A percentile compares a stretch with the other conserved stretches of the same genome.
Conservation (phyloP, 2,113 vertebrate genomes). For the Phylloscopus trochilus region DNA sequence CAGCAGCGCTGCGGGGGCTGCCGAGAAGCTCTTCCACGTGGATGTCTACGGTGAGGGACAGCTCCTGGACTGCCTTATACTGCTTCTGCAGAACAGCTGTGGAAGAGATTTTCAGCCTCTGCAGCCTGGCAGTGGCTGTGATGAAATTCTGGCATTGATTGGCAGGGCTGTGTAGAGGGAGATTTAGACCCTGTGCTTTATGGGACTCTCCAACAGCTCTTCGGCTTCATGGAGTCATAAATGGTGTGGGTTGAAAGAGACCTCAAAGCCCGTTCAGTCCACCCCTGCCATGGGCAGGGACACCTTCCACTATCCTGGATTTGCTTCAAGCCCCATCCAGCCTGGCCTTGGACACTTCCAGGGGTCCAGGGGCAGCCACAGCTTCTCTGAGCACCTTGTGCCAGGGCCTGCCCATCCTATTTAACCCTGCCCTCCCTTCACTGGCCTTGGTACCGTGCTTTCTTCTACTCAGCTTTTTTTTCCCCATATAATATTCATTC, state of each 20-base stretch:
- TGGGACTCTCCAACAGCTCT: background rate
- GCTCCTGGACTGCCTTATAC: background rate
- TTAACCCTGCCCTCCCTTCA: background rate
- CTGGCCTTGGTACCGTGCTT: background rate
- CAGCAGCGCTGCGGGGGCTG: conserved; percentile 79
- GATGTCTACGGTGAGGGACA: conserved; percentile 84
- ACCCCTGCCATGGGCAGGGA: background rate
- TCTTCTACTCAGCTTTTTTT: background rate
- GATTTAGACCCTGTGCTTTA: background rate
- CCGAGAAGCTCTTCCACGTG: conserved; percentile 84
- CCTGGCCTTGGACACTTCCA: background rate
- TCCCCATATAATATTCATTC: background rate
- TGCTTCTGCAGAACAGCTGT: background rate
- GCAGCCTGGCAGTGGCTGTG: background rate
- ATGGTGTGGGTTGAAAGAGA: background rate
- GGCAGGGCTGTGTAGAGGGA: background rate
- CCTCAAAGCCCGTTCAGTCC: background rate
- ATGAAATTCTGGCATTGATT: background rate
- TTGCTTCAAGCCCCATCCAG: fast-evolving
- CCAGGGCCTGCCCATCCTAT: fast-evolving
- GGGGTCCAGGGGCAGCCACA: background rate
- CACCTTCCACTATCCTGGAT: background rate
- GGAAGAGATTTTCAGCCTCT: background rate
- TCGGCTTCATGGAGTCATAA: background rate
- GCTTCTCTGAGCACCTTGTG: background rate